These are phyloP conservation scores for Sphinx pinastri DNA, from an alignment of 2,888 invertebrate species.

Conservation along the genomic window DNA sequence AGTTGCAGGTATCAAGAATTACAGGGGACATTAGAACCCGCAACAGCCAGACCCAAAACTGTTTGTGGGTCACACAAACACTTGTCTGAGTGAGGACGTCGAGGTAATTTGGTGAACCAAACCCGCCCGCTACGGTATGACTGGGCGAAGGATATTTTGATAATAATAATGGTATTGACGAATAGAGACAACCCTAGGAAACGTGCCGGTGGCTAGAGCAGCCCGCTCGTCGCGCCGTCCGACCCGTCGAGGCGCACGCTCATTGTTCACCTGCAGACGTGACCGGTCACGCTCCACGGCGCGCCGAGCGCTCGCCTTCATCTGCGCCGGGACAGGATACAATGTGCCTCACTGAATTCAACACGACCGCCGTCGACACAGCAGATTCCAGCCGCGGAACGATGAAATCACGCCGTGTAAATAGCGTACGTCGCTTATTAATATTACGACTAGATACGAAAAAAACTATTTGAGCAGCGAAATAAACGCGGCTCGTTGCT, in stretches of 20 bases:
- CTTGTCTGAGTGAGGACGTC: too few species aligned
- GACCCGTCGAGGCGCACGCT: constrained; percentile 20
- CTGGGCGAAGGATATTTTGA: too few species aligned
- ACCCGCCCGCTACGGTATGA: neutral
- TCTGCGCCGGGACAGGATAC: neutral
- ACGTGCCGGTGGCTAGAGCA: neutral
- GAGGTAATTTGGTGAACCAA: neutral
- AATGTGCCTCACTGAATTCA: too few species aligned
- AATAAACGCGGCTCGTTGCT: neutral
- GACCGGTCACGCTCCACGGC: constrained; percentile 54
- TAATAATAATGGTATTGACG: too few species aligned
- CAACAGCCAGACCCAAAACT: too few species aligned
- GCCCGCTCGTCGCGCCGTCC: neutral
- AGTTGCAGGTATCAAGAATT: too few species aligned
- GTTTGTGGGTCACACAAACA: too few species aligned
- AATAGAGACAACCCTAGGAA: neutral
- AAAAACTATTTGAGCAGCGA: neutral
- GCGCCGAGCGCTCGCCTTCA: neutral
- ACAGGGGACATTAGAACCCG: too few species aligned
- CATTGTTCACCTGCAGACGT: constrained; percentile 56
- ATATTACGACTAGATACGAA: neutral
- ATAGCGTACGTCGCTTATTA: neutral
- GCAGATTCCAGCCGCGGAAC: neutral
- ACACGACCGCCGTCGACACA: too few species aligned
- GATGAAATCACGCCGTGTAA: constrained; percentile 6